Evolutionary conservation across 2,888 invertebrate genomes (phyloP).

Genomic region (Pyrgus malvae): DNA sequence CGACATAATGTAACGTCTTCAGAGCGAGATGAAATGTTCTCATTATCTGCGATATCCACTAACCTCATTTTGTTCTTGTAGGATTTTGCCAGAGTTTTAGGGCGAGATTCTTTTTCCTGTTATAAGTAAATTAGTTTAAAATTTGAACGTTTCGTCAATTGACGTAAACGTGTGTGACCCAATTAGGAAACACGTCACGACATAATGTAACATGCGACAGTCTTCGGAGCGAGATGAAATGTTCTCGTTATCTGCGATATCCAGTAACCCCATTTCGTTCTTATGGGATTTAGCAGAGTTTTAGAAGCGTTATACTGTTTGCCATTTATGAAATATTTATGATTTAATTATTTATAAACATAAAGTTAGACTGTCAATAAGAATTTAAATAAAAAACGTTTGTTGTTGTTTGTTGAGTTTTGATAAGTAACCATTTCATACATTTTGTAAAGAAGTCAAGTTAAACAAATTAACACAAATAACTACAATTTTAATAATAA

Average conservation of each 20-base stretch:
- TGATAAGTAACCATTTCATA: too few relatives aligned
- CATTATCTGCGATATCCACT: slow-evolving; percentile 43
- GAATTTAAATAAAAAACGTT: too few relatives aligned
- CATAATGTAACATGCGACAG: slow-evolving; percentile 53
- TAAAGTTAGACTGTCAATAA: too few relatives aligned
- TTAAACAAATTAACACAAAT: too few relatives aligned
- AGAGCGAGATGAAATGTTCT: slow-evolving; percentile 47
- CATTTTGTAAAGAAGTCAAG: too few relatives aligned
- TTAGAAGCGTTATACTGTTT: background rate
- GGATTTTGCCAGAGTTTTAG: slow-evolving; percentile 25
- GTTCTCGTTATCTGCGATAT: slow-evolving; percentile 40
- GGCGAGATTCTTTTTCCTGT: background rate
- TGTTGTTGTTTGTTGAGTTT: too few relatives aligned
- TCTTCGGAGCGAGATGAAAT: slow-evolving; percentile 49
- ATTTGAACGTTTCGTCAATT: slow-evolving; percentile 58
- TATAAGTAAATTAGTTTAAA: background rate
- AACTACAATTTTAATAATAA: too few relatives aligned
- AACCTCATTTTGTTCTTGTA: slow-evolving; percentile 44
- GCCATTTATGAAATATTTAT: slow-evolving; percentile 4
- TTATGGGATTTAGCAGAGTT: slow-evolving; percentile 34
- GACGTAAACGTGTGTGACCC: slow-evolving; percentile 57
- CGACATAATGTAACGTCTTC: slow-evolving; percentile 62
- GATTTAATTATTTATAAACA: too few relatives aligned
- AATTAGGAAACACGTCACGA: slow-evolving; percentile 65
- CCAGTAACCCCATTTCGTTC: slow-evolving; percentile 47